phyloP scores from a whole-genome alignment of 2,888 invertebrate species.

The Cybosia mesomella region DNA sequence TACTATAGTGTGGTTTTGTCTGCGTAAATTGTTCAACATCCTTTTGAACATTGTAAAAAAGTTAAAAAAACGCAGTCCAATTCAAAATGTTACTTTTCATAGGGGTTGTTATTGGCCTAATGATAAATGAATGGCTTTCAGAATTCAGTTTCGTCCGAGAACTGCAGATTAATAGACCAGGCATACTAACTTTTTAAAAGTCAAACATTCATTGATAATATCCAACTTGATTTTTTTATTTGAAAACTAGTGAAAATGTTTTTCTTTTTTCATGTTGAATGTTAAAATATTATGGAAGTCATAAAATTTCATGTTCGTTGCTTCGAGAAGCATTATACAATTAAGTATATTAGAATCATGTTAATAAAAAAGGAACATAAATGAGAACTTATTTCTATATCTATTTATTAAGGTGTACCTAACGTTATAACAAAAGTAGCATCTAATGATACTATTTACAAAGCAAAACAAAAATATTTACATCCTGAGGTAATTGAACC shows the following conservation, averaged over 20 bases:
- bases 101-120: not conserved
- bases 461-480: slow-evolving; percentile 44
- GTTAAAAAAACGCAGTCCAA: not conserved
- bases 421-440: slow-evolving; percentile 11
- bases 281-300: not conserved
- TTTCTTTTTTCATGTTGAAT: not conserved
- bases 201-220: not conserved
- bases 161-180: not conserved
- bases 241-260: slow-evolving; percentile 10
- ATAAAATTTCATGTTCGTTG: slow-evolving; percentile 2
- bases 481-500: slow-evolving; percentile 60
- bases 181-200: not conserved
- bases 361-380: not conserved
- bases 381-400: not conserved
- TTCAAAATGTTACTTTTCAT: not conserved
- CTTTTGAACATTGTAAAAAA: not conserved
- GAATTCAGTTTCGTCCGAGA: not conserved
- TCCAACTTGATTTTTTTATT: not conserved
- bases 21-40: too few relatives aligned
- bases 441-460: slow-evolving; percentile 43
- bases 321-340: not conserved
- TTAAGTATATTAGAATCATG: not conserved
- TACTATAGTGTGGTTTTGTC: too few relatives aligned
- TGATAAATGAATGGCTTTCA: not conserved
- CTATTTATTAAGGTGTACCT: slow-evolving; percentile 7